Evolutionary conservation across 1,140 invertebrate genomes (phyloP).

Genomic region (Triops cancriformis): DNA sequence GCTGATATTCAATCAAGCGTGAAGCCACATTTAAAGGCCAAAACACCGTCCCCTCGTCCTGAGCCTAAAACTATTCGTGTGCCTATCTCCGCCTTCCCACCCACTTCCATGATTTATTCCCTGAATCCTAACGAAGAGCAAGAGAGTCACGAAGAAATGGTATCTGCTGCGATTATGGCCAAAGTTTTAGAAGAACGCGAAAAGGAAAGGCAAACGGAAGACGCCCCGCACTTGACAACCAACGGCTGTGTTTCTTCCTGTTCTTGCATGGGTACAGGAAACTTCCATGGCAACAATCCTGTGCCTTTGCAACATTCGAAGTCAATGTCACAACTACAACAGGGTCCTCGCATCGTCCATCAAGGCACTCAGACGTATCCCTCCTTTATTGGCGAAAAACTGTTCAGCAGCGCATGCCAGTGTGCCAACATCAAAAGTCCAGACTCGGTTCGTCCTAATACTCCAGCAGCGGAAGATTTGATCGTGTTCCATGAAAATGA

Average conservation of each 20-base stretch:
- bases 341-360: conserved; percentile 12
- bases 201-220: conserved; percentile 50
- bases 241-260: not conserved
- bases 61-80: conserved; percentile 64
- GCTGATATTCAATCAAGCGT: conserved; percentile 83
- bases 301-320: conserved; percentile 7
- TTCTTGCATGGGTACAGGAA: not conserved
- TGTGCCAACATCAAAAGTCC: not conserved
- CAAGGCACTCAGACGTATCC: conserved; percentile 24
- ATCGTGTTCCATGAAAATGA: not conserved
- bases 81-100: conserved; percentile 73
- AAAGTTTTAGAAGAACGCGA: conserved; percentile 80
- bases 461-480: not conserved
- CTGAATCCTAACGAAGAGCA: conserved; percentile 44
- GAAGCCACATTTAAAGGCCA: conserved; percentile 39
- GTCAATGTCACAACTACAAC: conserved; percentile 15
- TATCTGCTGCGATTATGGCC: conserved; percentile 85
- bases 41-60: conserved; percentile 42
- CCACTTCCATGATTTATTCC: conserved; percentile 80
- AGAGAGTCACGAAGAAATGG: conserved; percentile 51
- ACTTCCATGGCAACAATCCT: not conserved
- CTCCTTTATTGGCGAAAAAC: conserved; percentile 20
- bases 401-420: not conserved
- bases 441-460: not conserved
- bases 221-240: not conserved